Conservation (phyloP, 1,140 invertebrate species). For the Atta colombica region DNA sequence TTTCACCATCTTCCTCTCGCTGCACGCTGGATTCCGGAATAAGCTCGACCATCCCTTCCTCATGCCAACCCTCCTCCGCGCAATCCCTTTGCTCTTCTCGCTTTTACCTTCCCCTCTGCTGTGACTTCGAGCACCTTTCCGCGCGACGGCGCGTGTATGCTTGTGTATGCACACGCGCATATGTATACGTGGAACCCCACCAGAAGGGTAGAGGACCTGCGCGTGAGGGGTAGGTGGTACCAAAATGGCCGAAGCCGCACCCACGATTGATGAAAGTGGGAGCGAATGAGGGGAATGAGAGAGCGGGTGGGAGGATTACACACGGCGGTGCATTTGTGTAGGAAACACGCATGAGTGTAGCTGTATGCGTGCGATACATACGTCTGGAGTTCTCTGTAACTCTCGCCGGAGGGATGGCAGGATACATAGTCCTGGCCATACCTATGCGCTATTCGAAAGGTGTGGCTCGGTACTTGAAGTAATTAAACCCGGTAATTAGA, state of each 20-base stretch:
- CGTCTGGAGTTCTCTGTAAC: conserved; percentile 67
- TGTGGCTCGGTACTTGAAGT: conserved; percentile 66
- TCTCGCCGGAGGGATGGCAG: conserved; percentile 57
- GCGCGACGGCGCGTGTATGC: conserved; percentile 65
- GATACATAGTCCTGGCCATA: conserved; percentile 68
- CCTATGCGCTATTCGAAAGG: conserved; percentile 73
- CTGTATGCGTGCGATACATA: conserved; percentile 35
- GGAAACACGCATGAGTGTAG: conserved; percentile 22
- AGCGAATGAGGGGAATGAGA: conserved; percentile 77
- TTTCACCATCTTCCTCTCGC: conserved; percentile 67
- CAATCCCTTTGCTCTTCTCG: conserved; percentile 7
- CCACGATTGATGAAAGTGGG: conserved; percentile 75
- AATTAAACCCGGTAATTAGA: conserved; percentile 69
- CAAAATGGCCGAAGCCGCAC: conserved; percentile 83
- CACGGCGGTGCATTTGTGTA: conserved; percentile 60
- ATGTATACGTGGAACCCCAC: conserved; percentile 67
- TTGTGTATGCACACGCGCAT: conserved; percentile 63
- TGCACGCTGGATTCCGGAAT: conserved; percentile 84
- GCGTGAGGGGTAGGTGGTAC: conserved; percentile 82
- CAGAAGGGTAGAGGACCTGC: conserved; percentile 71
- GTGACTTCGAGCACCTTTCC: conserved; percentile 68
- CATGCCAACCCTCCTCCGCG: conserved; percentile 55
- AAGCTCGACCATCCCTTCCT: conserved; percentile 75
- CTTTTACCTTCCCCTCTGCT: conserved; percentile 46
- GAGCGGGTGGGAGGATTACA: conserved; percentile 55